A percentile compares a stretch with the other conserved stretches of the same genome.
These are phyloP conservation scores for Aphodius granarius DNA, from an alignment of 2,888 invertebrate genomes.

Conservation along the genomic window DNA sequence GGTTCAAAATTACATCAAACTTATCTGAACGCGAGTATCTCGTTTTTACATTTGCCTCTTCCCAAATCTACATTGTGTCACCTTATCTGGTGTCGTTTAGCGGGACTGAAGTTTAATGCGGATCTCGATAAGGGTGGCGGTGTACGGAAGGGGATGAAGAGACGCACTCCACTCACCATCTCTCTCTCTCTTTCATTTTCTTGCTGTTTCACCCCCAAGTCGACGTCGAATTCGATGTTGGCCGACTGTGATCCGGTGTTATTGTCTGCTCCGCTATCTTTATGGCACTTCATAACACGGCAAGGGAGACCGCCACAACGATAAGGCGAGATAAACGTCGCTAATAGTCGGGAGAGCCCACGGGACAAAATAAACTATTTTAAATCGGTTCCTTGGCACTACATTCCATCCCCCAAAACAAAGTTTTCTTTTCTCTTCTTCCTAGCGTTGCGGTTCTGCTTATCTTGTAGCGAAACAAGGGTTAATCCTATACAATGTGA, in stretches of 20 bases:
- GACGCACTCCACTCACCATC: background rate
- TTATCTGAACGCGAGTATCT: background rate
- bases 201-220: conserved; percentile 17
- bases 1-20: background rate
- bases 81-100: conserved; percentile 21
- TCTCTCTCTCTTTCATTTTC: no score
- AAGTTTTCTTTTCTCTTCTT: background rate
- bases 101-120: conserved; percentile 22
- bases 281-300: conserved; percentile 34
- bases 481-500: no score
- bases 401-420: background rate
- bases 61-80: conserved; percentile 23
- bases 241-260: conserved; percentile 14
- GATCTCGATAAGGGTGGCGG: conserved; percentile 14
- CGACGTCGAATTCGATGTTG: conserved; percentile 10
- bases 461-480: no score
- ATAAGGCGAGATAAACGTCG: conserved; percentile 37
- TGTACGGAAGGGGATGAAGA: background rate
- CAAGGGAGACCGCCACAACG: conserved; percentile 34
- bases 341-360: conserved; percentile 34
- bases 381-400: conserved; percentile 13
- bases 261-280: conserved; percentile 35
- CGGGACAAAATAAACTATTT: conserved; percentile 29
- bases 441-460: background rate
- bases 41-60: background rate